Evolutionary conservation across 2,113 vertebrate genomes (phyloP).

Genomic region (cattle (Bos taurus)): ARS-UCD2.0 NC_037343.1:72491001-72491500

Average conservation of each 20-base stretch:
- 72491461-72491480: fast-evolving
- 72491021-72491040: constrained; percentile 27
- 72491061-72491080: constrained; percentile 57
- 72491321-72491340: background rate
- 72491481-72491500: background rate
- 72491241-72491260: background rate
- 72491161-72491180: background rate
- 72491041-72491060: background rate
- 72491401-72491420: background rate
- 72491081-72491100: constrained; percentile 21
- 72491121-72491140: background rate
- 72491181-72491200: background rate
- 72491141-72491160: background rate
- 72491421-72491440: background rate
- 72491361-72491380: background rate
- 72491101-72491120: constrained; percentile 33
- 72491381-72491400: background rate
- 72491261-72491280: background rate
- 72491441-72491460: background rate
- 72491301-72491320: background rate
- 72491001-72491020: constrained; percentile 55
- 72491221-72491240: background rate
- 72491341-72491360: background rate
- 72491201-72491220: background rate
- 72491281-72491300: background rate